Evolutionary conservation across 2,113 vertebrate genomes (phyloP), one percentile per base, ranked within the genome.

Genomic region (Aegithalos caudatus): DNA sequence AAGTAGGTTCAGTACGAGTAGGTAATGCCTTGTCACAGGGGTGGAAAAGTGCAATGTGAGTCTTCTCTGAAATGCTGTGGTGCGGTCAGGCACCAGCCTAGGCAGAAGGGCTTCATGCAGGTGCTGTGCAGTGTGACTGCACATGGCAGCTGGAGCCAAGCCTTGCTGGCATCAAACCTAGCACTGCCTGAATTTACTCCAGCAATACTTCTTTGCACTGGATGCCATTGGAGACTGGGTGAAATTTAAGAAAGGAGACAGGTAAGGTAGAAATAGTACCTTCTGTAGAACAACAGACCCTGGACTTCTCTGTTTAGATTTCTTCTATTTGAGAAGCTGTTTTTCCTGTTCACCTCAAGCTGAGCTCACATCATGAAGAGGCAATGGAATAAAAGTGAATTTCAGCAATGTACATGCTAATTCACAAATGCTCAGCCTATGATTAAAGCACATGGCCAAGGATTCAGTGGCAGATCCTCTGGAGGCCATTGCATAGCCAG

Each of bases 1-100:
- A 72, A 64, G 12, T 9, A 84, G 12, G 28, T 65, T 51, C 23
- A 47, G 9, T 51, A 35, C 0, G 0, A 14, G 25, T 56, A 29
- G 42, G 16, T 10, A 64, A 22, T 61, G 37, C 21, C 28, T 44
- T 42, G 11, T 73, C 56, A 61, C 1, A 8, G 23, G 7, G 38
- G 20, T 47, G 50, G 42, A 15, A 60, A 50, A 64, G 16, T 35
- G 35, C 28, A 57, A 0, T 19, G 12, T 44, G 60, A 18, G 25
- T 22, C 18, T 53, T n/a, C 27, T 74, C 19, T 33, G 60, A 71
- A 83, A 6, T 19, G 45, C 45, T 66, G 61, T n/a, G 21, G 27
- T 78, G 37, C 42, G n/a, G n/a, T 31, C 42, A 65, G 9, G 7
- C 14, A 10, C n/a, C 42, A 66, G 51, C 77, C n/a, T 11, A 47